Evolutionary conservation across 2,113 vertebrate species (phyloP), one percentile per base, ranked within the genome.

Genomic region (Stomatorhinus ivindoensis): DNA sequence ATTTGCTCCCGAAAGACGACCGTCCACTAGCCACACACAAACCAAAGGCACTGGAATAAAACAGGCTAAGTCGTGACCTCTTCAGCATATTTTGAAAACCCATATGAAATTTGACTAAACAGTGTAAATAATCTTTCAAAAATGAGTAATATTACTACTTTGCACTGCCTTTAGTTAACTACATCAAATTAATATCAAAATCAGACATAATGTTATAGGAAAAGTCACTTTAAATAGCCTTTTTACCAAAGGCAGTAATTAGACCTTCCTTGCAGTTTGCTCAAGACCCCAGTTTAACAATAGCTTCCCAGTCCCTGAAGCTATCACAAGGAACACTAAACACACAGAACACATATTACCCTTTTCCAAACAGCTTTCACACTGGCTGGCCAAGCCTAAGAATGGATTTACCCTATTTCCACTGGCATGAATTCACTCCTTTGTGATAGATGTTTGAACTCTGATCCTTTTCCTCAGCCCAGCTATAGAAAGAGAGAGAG

Each of bases 221-320:
- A 50, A 35, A 8, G 27, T 31, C 24, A 19, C 50, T 87, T 51
- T 51, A 15, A 31, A 86, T 83, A 53, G 6, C 7, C 50, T 87
- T 87, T 35, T 39, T 87, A 87, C 27, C 27, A 51, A 87, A 87
- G 50, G 84, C 84, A 51, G 27, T 48, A 86, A 86, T 86, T 86
- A 86, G 3, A 87, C 4, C 11, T 24, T 53, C 48, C 48, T 51
- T 87, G 50, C 13, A 87, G 50, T 27, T 35, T 2, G 7, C 19
- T 51, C 27, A 87, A 39, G 50, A 35, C 48, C 48, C 13, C 47
- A 31, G 50, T 87, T 55, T 87, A 87, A 35, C 50, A 53, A 87
- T 35, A 17, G 85, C n/a, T 87, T 39, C 31, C 85, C 31, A 39
- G 85, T 87, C 83, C 82, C 69, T 27, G 9, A 47, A 47, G 83